These are phyloP conservation scores for Cryptus viduatorius DNA, from an alignment of 2,888 invertebrate species.

Conservation along the genomic window DNA sequence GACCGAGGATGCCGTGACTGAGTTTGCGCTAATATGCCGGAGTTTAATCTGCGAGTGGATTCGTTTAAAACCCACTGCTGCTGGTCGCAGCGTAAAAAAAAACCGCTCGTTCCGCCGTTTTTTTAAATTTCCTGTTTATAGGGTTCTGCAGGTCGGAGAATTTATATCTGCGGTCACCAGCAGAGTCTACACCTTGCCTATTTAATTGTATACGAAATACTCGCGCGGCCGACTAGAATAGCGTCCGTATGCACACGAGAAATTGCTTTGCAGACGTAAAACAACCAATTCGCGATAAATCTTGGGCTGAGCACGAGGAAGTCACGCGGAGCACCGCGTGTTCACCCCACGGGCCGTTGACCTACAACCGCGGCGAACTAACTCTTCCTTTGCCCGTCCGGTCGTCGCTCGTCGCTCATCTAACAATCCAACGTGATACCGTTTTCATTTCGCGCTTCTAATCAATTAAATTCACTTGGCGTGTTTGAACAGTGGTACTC, in stretches of 20 bases:
- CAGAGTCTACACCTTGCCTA: neutral
- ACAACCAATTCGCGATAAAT: slow-evolving; percentile 39
- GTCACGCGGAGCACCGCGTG: slow-evolving; percentile 7
- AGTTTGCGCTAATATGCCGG: too few species aligned
- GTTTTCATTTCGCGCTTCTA: slow-evolving; percentile 33
- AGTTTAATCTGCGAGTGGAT: neutral
- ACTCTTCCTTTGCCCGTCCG: neutral
- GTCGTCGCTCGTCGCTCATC: slow-evolving; percentile 11
- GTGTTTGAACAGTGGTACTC: slow-evolving; percentile 71
- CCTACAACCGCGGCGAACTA: slow-evolving; percentile 36
- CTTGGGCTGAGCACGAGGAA: slow-evolving; percentile 13
- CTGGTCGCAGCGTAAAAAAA: neutral
- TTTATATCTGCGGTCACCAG: neutral
- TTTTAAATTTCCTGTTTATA: neutral
- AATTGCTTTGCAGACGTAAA: slow-evolving; percentile 23
- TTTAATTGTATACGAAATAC: neutral
- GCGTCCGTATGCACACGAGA: neutral
- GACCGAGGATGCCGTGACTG: too few species aligned
- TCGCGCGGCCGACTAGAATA: neutral
- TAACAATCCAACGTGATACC: slow-evolving; percentile 4
- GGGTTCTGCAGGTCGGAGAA: neutral
- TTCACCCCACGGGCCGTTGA: slow-evolving; percentile 34
- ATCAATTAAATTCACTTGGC: slow-evolving; percentile 51
- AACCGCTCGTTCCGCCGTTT: neutral
- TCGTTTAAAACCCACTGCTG: neutral